phyloP scores from a whole-genome alignment of 2,888 invertebrate genomes.

The Torymus texanus region DNA sequence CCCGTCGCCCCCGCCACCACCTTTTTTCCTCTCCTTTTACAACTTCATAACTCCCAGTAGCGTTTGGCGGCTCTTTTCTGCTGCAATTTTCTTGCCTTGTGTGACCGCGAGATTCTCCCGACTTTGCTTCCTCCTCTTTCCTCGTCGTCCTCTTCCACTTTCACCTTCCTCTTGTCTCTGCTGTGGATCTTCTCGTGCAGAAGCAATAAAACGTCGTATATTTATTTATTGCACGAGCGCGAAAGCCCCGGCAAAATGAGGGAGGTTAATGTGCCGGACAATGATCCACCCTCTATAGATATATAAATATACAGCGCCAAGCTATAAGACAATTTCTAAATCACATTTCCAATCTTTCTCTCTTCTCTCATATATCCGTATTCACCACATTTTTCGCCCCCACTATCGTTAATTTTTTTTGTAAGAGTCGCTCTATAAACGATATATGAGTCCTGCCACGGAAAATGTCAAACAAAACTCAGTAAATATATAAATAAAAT shows the following conservation, averaged over 20 bases:
- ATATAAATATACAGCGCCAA: not conserved
- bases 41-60: conserved; percentile 55
- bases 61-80: conserved; percentile 48
- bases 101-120: conserved; percentile 42
- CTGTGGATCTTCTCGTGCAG: not conserved
- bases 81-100: conserved; percentile 59
- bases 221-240: conserved; percentile 43
- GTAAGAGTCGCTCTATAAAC: not conserved
- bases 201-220: conserved; percentile 51
- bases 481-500: too few species aligned
- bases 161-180: not conserved
- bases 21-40: conserved; percentile 44
- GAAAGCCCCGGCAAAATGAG: conserved; percentile 35
- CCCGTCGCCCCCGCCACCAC: conserved; percentile 10
- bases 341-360: conserved; percentile 38
- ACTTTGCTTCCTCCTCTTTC: conserved; percentile 19
- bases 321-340: conserved; percentile 27
- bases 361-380: not conserved
- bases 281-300: conserved; percentile 20
- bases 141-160: conserved; percentile 5
- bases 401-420: not conserved
- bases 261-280: conserved; percentile 47
- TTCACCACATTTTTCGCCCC: not conserved
- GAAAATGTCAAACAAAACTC: too few species aligned
- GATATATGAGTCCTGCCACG: too few species aligned